phyloP scores from a whole-genome alignment of 2,113 vertebrate genomes.

The Gopherus flavomarginatus region DNA sequence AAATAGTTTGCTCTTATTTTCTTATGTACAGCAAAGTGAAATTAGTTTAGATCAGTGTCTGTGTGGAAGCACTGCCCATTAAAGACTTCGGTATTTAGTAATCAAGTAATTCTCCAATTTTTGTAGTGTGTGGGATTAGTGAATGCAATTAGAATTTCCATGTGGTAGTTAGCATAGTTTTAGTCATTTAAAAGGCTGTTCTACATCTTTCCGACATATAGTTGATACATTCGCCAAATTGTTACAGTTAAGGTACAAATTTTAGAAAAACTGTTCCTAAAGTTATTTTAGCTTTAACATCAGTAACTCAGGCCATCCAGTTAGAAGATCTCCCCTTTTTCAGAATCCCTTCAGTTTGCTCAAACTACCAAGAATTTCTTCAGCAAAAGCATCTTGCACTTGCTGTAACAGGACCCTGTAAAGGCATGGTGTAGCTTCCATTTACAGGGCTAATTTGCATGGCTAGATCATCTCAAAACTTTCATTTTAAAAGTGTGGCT shows the following conservation, averaged over 20 bases:
- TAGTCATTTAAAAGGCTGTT: not conserved
- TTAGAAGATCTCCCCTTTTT: not conserved
- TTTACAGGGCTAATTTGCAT: not conserved
- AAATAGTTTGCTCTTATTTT: not conserved
- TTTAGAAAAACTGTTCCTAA: not conserved
- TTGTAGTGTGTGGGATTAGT: not conserved
- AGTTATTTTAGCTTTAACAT: not conserved
- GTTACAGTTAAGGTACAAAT: not conserved
- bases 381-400: not conserved
- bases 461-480: not conserved
- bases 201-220: not conserved
- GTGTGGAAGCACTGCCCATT: not conserved
- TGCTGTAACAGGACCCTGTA: not conserved
- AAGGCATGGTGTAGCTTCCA: slow-evolving; percentile 21
- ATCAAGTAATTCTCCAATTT: not conserved
- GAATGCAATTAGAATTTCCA: not conserved
- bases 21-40: not conserved
- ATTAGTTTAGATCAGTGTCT: not conserved
- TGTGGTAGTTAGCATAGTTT: not conserved
- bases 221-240: not conserved
- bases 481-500: not conserved
- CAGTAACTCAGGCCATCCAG: not conserved
- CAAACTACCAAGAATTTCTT: not conserved
- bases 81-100: not conserved
- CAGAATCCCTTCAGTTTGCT: not conserved